A percentile compares a stretch with the other conserved stretches of the same genome.
Conservation (phyloP, 2,888 invertebrate species). For the Itoplectis maculator region DNA sequence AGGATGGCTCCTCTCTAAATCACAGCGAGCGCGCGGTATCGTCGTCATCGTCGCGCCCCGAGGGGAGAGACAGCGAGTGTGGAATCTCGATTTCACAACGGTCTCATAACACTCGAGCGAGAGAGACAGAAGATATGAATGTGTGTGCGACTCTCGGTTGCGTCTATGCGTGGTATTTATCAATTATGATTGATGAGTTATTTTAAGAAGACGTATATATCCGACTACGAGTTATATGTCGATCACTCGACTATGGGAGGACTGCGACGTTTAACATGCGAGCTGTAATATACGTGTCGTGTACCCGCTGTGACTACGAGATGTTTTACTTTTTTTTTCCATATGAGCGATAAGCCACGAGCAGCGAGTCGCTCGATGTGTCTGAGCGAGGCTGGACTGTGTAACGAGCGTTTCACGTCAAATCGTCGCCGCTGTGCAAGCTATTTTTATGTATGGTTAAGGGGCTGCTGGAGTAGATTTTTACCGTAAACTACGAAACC, state of each 20-base stretch:
- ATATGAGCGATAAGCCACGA: slow-evolving; percentile 44
- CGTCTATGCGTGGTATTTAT: slow-evolving; percentile 21
- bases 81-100: slow-evolving; percentile 23
- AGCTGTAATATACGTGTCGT: slow-evolving; percentile 34
- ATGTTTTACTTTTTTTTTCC: slow-evolving; percentile 37
- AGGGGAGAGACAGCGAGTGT: not conserved
- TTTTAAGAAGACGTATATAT: slow-evolving; percentile 55
- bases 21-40: slow-evolving; percentile 9
- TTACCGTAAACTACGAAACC: too few relatives aligned
- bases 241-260: slow-evolving; percentile 39
- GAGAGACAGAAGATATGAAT: slow-evolving; percentile 2
- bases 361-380: slow-evolving; percentile 21
- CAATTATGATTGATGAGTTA: slow-evolving; percentile 61
- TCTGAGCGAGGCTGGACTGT: slow-evolving; percentile 41
- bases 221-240: slow-evolving; percentile 28
- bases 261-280: slow-evolving; percentile 44
- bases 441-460: too few relatives aligned
- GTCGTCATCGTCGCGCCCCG: not conserved
- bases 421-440: not conserved
- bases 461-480: too few relatives aligned
- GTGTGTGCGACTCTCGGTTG: too few relatives aligned
- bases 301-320: slow-evolving; percentile 14
- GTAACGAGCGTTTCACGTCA: not conserved
- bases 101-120: slow-evolving; percentile 29
- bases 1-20: slow-evolving; percentile 9